Evolutionary conservation across 1,140 invertebrate species (phyloP).

Genomic region (Drosophila mojavensis): DNA sequence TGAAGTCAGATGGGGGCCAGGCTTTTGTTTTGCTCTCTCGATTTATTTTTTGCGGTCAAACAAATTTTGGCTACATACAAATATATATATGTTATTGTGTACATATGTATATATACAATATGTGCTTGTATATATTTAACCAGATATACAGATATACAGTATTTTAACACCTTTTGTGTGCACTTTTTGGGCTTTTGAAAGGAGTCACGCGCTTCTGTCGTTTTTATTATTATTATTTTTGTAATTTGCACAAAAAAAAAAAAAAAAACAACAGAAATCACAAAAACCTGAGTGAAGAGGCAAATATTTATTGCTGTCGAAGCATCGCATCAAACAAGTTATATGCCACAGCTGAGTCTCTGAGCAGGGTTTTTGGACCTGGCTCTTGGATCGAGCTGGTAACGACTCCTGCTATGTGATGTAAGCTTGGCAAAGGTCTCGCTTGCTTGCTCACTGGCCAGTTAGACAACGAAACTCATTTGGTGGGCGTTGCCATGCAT

Average conservation of each 20-base stretch:
- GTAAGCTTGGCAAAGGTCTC: conserved; percentile 57
- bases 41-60: conserved; percentile 52
- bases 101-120: background rate
- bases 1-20: conserved; percentile 34
- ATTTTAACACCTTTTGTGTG: conserved; percentile 77
- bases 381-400: conserved; percentile 22
- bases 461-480: conserved; percentile 25
- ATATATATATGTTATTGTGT: background rate
- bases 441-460: background rate
- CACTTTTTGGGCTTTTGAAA: conserved; percentile 75
- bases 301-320: conserved; percentile 74
- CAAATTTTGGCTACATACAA: conserved; percentile 52
- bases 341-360: conserved; percentile 17
- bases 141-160: conserved; percentile 20
- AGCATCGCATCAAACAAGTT: conserved; percentile 66
- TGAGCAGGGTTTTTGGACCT: background rate
- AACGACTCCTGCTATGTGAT: conserved; percentile 68
- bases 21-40: conserved; percentile 49
- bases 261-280: conserved; percentile 32
- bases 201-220: conserved; percentile 80
- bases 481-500: conserved; percentile 34
- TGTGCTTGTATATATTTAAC: background rate
- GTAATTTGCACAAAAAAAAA: conserved; percentile 72
- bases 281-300: conserved; percentile 60
- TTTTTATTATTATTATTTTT: conserved; percentile 77